Conservation (phyloP, 2,888 invertebrate genomes). For the Sericinus montela region DNA sequence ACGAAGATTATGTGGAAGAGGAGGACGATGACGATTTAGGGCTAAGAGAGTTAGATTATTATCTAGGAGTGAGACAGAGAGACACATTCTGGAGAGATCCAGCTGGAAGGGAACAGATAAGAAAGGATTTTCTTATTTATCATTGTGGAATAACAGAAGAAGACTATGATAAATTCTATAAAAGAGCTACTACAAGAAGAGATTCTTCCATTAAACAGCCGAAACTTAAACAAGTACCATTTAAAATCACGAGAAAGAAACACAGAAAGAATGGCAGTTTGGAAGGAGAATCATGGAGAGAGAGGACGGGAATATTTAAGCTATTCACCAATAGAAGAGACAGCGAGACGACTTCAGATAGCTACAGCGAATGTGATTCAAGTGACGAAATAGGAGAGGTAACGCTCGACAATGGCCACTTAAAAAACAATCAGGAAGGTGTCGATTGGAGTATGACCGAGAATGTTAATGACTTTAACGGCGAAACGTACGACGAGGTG, state of each 20-base stretch:
- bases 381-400: slow-evolving; percentile 24
- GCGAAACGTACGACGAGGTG: slow-evolving; percentile 19
- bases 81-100: slow-evolving; percentile 68
- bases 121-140: slow-evolving; percentile 63
- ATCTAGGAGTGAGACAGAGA: slow-evolving; percentile 60
- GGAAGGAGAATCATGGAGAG: slow-evolving; percentile 60
- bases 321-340: slow-evolving; percentile 57
- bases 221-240: slow-evolving; percentile 65
- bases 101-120: slow-evolving; percentile 59
- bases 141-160: slow-evolving; percentile 65
- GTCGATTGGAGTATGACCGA: slow-evolving; percentile 32
- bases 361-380: slow-evolving; percentile 70
- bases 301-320: slow-evolving; percentile 60
- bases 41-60: slow-evolving; percentile 64
- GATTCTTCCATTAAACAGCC: slow-evolving; percentile 44
- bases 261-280: slow-evolving; percentile 36
- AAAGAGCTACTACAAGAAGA: slow-evolving; percentile 38
- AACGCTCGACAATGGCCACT: slow-evolving; percentile 11
- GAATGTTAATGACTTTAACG: slow-evolving; percentile 34
- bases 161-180: slow-evolving; percentile 54
- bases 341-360: slow-evolving; percentile 65
- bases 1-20: slow-evolving; percentile 25
- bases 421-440: slow-evolving; percentile 22
- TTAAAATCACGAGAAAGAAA: slow-evolving; percentile 62
- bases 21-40: slow-evolving; percentile 50